Evolutionary conservation across 2,888 invertebrate genomes (phyloP), one percentile per base, ranked within the genome.

Genomic region (Bursaphelenchus okinawaensis): DNA sequence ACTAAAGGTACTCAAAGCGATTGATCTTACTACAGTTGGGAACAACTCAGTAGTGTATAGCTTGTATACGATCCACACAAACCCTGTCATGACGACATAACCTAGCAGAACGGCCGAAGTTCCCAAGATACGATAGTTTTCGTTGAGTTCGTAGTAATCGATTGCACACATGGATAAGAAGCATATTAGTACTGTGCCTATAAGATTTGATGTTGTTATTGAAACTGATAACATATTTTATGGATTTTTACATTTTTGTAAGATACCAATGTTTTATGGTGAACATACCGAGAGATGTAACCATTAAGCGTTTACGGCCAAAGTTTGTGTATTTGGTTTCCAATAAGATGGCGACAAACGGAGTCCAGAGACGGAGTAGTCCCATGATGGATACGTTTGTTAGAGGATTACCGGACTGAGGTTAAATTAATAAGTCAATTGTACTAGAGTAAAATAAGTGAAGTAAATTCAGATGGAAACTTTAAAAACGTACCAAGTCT

Each of bases 11-110:
- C 59, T 64, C 28, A 70, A 31, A 12, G 70, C 70, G 50, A 70
- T 70, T 19, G 70, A 40, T 19, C 70, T 67, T 23, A 71, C 59
- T 40, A 66, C 66, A 12, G 70, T 70, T 23, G 70, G 70, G 52
- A 70, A 70, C 22, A 70, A 55, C 51, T 70, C 70, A 1, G 70
- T 71, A 4, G 70, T 68, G 59, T 70, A 70, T 16, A 71, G 55
- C 51, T 70, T 70, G 55, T 70, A 40, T 54, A 52, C 52, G 62
- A 63, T 27, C 68, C 65, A 62, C 62, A 62, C 62, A 20, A 64
- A 68, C 8, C 59, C 66, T 7, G 60, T 9, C 54, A 59, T 28
- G 16, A 28, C 29, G 1, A 40, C n/a, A 28, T 55, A 19, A 56
- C 70, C 70, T 19, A 71, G 22, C 26, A 70, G 52, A 16, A 65